Evolutionary conservation across 2,888 invertebrate genomes (phyloP), one percentile per base, ranked within the genome.

Genomic region (Panorpa germanica): DNA sequence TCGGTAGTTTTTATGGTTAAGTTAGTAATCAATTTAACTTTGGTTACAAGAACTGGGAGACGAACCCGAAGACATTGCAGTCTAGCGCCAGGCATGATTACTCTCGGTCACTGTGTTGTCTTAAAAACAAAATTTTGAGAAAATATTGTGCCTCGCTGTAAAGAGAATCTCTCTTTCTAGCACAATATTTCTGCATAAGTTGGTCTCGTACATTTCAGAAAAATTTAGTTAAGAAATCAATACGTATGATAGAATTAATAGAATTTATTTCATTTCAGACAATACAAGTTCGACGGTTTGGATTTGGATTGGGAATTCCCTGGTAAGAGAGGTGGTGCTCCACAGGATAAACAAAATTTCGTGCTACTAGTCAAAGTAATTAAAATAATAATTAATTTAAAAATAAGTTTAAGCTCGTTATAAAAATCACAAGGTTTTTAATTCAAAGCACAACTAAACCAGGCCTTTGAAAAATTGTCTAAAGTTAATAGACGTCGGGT

Each of bases 301-400:
- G 81, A 82, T 43, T 46, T 78, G 41, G 83, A 83, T 45, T 85
- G 85, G 85, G 83, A 85, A 48, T 85, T 77, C 45, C 85, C 85
- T 0, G 68, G 69, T 7, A 67, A 70, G 43, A 62, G 85, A 39
- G 82, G 76, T 1, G 86, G 86, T 1, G 54, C 50, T 5, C 68
- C 75, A 0, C 55, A 63, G 7, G 86, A 88, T 45, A 77, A 73
- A 42, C 61, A 65, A 22, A 83, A 83, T 47, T 86, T 81, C 43
- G 70, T 78, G 0, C 45, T 55, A 1, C 53, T 88, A n/a, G 72
- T 80, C 0, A 74, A 75, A 61, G 80, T 77, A 55, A 29, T 34
- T 34, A 23, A 10, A 34, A n/a, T 22, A 31, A 14, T n/a, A n/a
- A n/a, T n/a, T n/a, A n/a, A n/a, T n/a, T n/a, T n/a, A 29, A 8